These are phyloP conservation scores for Hemaris fuciformis DNA, from an alignment of 2,888 invertebrate species.

Conservation along the genomic window DNA sequence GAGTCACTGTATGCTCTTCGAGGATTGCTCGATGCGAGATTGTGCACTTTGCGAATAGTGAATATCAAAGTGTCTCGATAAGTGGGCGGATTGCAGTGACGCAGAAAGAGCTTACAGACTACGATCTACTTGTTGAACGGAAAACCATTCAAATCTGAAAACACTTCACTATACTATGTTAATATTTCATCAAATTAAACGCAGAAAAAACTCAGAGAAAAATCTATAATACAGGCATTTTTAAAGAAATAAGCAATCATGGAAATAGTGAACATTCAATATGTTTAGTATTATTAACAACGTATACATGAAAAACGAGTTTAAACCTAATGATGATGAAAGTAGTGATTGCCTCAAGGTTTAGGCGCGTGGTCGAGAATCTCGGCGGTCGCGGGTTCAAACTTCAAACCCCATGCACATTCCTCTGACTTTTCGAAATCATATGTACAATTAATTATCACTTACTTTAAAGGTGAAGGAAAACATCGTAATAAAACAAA, in stretches of 20 bases:
- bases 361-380: no score
- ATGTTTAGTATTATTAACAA: no score
- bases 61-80: constrained; percentile 1
- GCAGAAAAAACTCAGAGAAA: not conserved
- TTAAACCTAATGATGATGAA: no score
- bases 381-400: no score
- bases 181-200: not conserved
- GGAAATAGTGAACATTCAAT: no score
- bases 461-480: no score
- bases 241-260: not conserved
- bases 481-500: no score
- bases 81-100: constrained; percentile 8
- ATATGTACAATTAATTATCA: no score
- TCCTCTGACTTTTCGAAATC: no score
- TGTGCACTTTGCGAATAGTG: not conserved
- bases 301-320: no score
- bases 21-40: not conserved
- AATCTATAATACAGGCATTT: not conserved
- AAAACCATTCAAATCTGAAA: not conserved
- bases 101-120: not conserved
- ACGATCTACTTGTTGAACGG: not conserved
- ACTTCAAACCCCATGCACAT: no score
- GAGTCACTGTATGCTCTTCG: constrained; percentile 5
- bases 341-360: no score
- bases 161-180: not conserved